Conservation (phyloP, 2,113 vertebrate species). For the Stegostoma tigrinum region DNA sequence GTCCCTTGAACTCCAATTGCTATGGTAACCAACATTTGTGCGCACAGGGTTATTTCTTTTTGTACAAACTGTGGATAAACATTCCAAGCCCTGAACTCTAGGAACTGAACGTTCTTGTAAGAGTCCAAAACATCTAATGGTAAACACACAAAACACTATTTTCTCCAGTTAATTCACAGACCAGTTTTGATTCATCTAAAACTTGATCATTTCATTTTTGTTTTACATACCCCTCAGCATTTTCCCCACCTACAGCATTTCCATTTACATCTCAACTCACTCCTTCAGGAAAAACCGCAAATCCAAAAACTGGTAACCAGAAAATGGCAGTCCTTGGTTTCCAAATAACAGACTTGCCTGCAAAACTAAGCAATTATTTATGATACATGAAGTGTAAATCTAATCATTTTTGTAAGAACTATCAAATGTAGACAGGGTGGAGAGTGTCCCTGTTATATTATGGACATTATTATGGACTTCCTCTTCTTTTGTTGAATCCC, state of each 20-base stretch:
- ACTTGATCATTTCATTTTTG: background rate
- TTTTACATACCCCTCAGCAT: background rate
- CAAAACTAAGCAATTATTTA: background rate
- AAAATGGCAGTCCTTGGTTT: background rate
- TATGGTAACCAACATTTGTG: background rate
- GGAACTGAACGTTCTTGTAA: constrained; percentile 29
- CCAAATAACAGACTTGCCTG: background rate
- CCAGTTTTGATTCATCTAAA: background rate
- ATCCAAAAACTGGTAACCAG: background rate
- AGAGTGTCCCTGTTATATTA: background rate
- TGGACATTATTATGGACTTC: background rate
- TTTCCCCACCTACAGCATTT: background rate
- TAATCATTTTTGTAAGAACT: background rate
- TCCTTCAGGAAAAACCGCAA: background rate
- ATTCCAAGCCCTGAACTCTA: constrained; percentile 33
- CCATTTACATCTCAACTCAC: background rate
- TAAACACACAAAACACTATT: background rate
- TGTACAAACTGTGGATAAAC: constrained; percentile 27
- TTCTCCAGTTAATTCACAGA: background rate
- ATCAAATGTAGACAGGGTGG: background rate
- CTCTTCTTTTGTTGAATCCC: background rate
- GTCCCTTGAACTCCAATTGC: constrained; percentile 25
- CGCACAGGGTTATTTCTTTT: constrained; percentile 17
- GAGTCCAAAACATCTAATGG: background rate
- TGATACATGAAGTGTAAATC: background rate